Evolutionary conservation across 2,797 vertebrate genomes (phyloP), one percentile per base, ranked within the genome.

Genomic region (Cynopterus sphinx): DNA sequence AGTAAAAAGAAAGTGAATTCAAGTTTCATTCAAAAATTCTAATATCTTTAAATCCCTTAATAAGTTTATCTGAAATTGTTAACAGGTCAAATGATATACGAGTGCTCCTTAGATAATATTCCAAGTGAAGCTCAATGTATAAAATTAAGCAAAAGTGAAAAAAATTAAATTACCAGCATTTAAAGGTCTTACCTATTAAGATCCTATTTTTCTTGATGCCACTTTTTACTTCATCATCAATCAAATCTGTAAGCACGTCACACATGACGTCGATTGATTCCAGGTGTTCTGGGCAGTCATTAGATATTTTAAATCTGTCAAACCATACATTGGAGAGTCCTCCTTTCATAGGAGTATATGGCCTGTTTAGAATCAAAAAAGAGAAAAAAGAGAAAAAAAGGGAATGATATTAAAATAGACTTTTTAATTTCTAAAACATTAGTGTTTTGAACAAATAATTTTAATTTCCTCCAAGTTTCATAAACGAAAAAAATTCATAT

Each of bases 251-350:
- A 95, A 99, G 98, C 39, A 95, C 11, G 8, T 0, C 93, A 95
- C 99, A 99, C 99, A 99, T 99, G 11, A 82, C 84, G 70, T 99
- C 98, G 55, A 99, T 98, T 15, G 99, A 99, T 92, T 99, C 99
- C 24, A 98, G 98, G 97, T 99, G 99, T 90, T 99, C 99, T 4
- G 98, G 98, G 96, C 98, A 98, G 63, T 99, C 98, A 28, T 93
- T 98, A 17, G 98, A 99, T 97, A 99, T 99, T 98, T 99, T 99
- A 82, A 98, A 95, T 36, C 99, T 99, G 98, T 99, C 99, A 98
- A 99, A 99, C 99, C 99, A 99, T 73, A 99, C 99, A 13, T 98
- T 99, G 90, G 99, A 99, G 95, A 97, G 75, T 41, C 98, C 97
- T 94, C 99, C 99, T 91, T 97, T 98, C 98, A 99, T 98, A 2